Base-by-base conservation (phyloP, 1,140 invertebrate genomes). In the Lerema accius region DNA sequence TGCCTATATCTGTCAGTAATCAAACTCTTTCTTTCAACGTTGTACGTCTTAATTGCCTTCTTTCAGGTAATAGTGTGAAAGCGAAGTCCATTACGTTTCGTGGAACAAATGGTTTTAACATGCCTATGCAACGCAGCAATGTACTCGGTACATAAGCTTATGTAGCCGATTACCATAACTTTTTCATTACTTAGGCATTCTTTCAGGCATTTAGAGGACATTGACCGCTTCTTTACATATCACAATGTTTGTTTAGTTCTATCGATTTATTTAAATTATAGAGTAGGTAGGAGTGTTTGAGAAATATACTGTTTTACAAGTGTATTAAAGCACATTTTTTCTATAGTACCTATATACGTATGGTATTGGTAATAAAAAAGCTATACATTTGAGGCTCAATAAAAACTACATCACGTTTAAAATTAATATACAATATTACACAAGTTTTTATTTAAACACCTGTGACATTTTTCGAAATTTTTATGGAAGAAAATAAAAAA, bases 161-260 rank as follows among this genome's bases (percentile, higher is more conserved):
- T 15, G 49, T 37, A 15, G 32, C 9, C 6, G 17, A 32, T 49
- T 5, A 23, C 5, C 19, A 23, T 35, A 51, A 37, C 4, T 51
- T 37, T 51, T 51, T 50, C 28, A 35, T 10, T 13, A 13, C 46
- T 32, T 14, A 4, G 14, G 9, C 11, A 19, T 19, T 9, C 19
- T 46, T 46, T 46, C 17, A 23, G 49, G 28, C 13, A 37, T 37
- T 49, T 51, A n/a, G 13, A 51, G 49, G 15, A 32, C 49, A 28
- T 37, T 59, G 42, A 46, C 39, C 42, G 19, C 2, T 43, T 16
- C 14, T n/a, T 32, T 26, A 35, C n/a, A 17, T 26, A n/a, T 28
- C n/a, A n/a, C n/a, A n/a, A n/a, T n/a, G n/a, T n/a, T n/a, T n/a
- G n/a, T n/a, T n/a, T n/a, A n/a, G n/a, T n/a, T n/a, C n/a, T n/a